Evolutionary conservation across 92 coral and sea anemone genomes (phyloP), one percentile per base, ranked within the genome.

Genomic region (Nematostella vectensis): DNA sequence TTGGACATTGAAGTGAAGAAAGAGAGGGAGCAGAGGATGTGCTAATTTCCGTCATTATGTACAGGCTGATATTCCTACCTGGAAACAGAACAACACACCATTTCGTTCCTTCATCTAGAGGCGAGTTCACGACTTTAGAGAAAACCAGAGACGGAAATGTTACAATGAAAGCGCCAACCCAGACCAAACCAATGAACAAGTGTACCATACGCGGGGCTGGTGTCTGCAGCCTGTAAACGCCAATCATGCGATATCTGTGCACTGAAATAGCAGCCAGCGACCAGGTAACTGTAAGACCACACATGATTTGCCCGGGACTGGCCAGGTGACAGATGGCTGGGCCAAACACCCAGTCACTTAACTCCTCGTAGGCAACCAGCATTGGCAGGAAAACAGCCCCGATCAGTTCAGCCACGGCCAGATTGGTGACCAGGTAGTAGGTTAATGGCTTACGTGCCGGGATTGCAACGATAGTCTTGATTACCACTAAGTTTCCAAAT

Each of bases 361-460:
- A 23, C 29, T 50, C 59, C 12, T 64, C 70, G 27, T 64, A 64
- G 18, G 28, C 59, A 11, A 20, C 52, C 3, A 64, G 51, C 25
- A 64, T 51, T 3, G 70, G 70, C 47, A 64, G 18, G 53, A 59
- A 64, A 31, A 52, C 21, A 3, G 70, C 54, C 0, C 70, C 70
- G 8, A 64, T 17, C 18, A 64, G 52, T 25, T 64, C 70, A 0
- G 70, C 70, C 1, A 64, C 37, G 2, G 70, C 70, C 2, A 64
- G 48, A 53, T 54, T 64, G 0, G 70, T 52, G 17, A 64, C 70
- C 15, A 64, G 47, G 27, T 36, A 50, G 40, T 64, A 64, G 1
- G 70, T 42, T 16, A 52, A 64, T 10, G 70, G 70, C 40, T 64
- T 64, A 9, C 29, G 51, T 12, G 59, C 58, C 3, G 43, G 70